A percentile compares a stretch with the other conserved stretches of the same genome.
Conservation (phyloP, 2,797 vertebrate species). For the Chromobotia macracanthus region DNA sequence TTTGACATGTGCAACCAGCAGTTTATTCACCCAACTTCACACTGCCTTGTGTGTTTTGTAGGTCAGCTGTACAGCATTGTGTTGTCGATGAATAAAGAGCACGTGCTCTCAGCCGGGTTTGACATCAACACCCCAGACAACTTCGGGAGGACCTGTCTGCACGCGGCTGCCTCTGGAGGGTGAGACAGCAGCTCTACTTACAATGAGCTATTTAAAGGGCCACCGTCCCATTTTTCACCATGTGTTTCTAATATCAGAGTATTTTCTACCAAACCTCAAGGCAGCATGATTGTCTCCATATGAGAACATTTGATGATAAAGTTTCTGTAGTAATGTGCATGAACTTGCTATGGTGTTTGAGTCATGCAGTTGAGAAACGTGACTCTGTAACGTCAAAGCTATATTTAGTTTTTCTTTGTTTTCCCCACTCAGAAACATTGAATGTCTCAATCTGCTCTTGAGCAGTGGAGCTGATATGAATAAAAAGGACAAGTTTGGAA, state of each 20-base stretch:
- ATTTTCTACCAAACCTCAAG: neutral
- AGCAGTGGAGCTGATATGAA: conserved; percentile 96
- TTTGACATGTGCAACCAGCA: no score
- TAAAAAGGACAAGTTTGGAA: conserved; percentile 95
- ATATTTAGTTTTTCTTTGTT: conserved; percentile 6
- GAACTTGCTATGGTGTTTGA: neutral
- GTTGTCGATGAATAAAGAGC: conserved; percentile 98
- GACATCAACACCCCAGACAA: conserved; percentile 98
- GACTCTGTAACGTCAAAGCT: neutral
- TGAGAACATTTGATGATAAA: neutral
- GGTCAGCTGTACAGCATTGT: conserved; percentile 99
- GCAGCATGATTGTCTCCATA: neutral
- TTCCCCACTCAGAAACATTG: conserved; percentile 85
- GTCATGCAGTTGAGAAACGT: neutral
- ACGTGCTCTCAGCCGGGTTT: conserved; percentile 97
- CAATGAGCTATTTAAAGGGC: conserved; percentile 27
- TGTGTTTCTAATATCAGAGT: neutral
- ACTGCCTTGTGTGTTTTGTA: conserved; percentile 56
- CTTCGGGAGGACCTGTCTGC: conserved; percentile 98
- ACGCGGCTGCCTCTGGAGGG: conserved; percentile 99
- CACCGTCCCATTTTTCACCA: conserved; percentile 9
- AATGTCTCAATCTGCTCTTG: conserved; percentile 99
- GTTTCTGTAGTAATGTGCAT: neutral
- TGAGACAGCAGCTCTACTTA: conserved; percentile 66
- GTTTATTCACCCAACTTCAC: neutral